A percentile compares a stretch with the other conserved stretches of the same genome.
These are phyloP conservation scores for Xanthostigma xanthostigma DNA, from an alignment of 2,888 invertebrate genomes.

Conservation along the genomic window DNA sequence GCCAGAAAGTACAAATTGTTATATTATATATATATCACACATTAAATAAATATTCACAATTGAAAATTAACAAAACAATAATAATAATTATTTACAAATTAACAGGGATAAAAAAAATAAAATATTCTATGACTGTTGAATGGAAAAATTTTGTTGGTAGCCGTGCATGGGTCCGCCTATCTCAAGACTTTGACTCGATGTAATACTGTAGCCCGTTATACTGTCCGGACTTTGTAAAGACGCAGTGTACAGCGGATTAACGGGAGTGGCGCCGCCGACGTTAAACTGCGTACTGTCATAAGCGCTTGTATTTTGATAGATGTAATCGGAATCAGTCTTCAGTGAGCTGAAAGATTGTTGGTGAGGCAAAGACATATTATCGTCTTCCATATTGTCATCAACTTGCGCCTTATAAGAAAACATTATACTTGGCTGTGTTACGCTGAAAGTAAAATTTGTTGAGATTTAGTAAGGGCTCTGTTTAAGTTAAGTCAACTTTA, in stretches of 20 bases:
- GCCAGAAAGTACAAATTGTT: too few relatives aligned
- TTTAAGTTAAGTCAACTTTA: too few relatives aligned
- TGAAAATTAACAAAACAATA: too few relatives aligned
- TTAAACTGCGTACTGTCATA: slow-evolving; percentile 60
- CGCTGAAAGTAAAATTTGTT: slow-evolving; percentile 29
- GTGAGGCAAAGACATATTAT: slow-evolving; percentile 58
- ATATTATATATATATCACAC: too few relatives aligned
- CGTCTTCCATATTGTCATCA: slow-evolving; percentile 62
- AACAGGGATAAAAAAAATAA: too few relatives aligned
- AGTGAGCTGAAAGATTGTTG: slow-evolving; percentile 60
- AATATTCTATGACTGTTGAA: slow-evolving; percentile 8
- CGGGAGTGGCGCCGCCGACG: slow-evolving; percentile 41
- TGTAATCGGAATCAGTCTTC: slow-evolving; percentile 60
- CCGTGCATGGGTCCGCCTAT: slow-evolving; percentile 23
- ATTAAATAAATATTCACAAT: too few relatives aligned
- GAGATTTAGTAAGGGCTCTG: neutral
- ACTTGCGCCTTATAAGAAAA: slow-evolving; percentile 70
- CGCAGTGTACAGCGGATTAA: slow-evolving; percentile 51
- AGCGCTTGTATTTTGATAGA: slow-evolving; percentile 59
- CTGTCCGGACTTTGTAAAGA: slow-evolving; percentile 60
- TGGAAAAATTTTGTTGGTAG: slow-evolving; percentile 26
- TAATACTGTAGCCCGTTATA: slow-evolving; percentile 41
- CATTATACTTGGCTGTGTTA: slow-evolving; percentile 57
- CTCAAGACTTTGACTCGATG: slow-evolving; percentile 32
- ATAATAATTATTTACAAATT: too few relatives aligned